Conservation (phyloP, 1,140 invertebrate species). For the Drosophila ananassae region DNA sequence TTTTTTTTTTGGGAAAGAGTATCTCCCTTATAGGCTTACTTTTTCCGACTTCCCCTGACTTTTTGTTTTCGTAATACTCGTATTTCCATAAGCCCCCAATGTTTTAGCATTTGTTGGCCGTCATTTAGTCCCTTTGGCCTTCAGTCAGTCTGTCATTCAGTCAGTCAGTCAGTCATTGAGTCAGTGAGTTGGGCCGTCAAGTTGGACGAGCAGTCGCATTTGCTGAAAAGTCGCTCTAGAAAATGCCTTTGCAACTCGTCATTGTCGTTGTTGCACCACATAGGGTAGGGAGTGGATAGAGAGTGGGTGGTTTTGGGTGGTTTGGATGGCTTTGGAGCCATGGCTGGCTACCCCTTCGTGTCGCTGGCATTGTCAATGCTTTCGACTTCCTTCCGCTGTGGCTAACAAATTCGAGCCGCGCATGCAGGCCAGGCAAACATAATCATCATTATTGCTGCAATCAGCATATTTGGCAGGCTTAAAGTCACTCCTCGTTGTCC, state of each 20-base stretch:
- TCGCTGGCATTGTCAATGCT: conserved; percentile 79
- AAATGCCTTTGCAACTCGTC: conserved; percentile 76
- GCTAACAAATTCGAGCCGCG: conserved; percentile 78
- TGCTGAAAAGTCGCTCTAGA: conserved; percentile 60
- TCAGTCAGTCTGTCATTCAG: conserved; percentile 15
- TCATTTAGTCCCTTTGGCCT: conserved; percentile 63
- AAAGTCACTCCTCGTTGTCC: conserved; percentile 26
- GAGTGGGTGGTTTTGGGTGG: too few species aligned
- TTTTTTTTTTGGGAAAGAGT: too few species aligned
- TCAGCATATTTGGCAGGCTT: conserved; percentile 80
- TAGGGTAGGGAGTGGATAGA: too few species aligned
- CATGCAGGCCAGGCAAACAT: conserved; percentile 77
- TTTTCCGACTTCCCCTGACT: too few species aligned
- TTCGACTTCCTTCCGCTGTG: conserved; percentile 79
- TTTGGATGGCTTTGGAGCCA: too few species aligned
- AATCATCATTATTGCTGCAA: conserved; percentile 81
- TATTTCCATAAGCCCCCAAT: conserved; percentile 17
- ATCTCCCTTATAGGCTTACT: too few species aligned
- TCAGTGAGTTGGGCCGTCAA: conserved; percentile 33
- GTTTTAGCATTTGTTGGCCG: conserved; percentile 67
- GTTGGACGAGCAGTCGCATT: conserved; percentile 55
- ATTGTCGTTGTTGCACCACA: conserved; percentile 46
- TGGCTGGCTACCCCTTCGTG: conserved; percentile 46
- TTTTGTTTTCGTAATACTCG: not conserved
- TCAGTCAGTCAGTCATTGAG: conserved; percentile 20